A percentile compares a stretch with the other conserved stretches of the same genome.
Conservation (phyloP, 2,113 vertebrate genomes). For the Datnioides undecimradiatus region DNA sequence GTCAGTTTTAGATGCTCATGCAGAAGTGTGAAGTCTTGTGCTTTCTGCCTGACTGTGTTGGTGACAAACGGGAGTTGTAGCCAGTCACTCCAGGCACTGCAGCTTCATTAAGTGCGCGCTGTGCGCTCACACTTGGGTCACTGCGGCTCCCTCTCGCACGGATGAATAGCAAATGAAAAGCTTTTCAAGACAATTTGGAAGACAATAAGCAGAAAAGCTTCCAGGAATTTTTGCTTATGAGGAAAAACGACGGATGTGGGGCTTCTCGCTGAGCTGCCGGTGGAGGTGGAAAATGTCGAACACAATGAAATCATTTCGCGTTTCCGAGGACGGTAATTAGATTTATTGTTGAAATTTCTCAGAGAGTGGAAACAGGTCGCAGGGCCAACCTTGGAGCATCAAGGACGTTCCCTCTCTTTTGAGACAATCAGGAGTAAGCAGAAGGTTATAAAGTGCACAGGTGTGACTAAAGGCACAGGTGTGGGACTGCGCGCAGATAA, state of each 20-base stretch:
- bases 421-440: slow-evolving; percentile 30
- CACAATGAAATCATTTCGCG: slow-evolving; percentile 55
- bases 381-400: slow-evolving; percentile 54
- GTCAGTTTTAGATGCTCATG: slow-evolving; percentile 30
- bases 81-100: slow-evolving; percentile 55
- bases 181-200: slow-evolving; percentile 35
- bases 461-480: slow-evolving; percentile 37
- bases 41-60: slow-evolving; percentile 35
- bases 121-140: slow-evolving; percentile 44
- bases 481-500: slow-evolving; percentile 5
- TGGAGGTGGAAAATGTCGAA: slow-evolving; percentile 39
- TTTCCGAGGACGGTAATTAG: slow-evolving; percentile 50
- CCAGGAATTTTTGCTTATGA: slow-evolving; percentile 35
- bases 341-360: slow-evolving; percentile 60
- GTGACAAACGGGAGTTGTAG: slow-evolving; percentile 47
- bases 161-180: slow-evolving; percentile 48
- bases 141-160: slow-evolving; percentile 39
- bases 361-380: slow-evolving; percentile 16
- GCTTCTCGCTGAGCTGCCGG: background rate
- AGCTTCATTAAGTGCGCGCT: slow-evolving; percentile 67
- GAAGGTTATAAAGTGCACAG: slow-evolving; percentile 29
- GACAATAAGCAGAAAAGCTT: slow-evolving; percentile 38
- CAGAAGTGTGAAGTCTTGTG: slow-evolving; percentile 35
- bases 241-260: background rate
- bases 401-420: slow-evolving; percentile 44